Percentiles rank a stretch among this genome's conserved stretches.
Conservation (phyloP, 1,140 invertebrate species). For the Eupristina koningsbergeri region DNA sequence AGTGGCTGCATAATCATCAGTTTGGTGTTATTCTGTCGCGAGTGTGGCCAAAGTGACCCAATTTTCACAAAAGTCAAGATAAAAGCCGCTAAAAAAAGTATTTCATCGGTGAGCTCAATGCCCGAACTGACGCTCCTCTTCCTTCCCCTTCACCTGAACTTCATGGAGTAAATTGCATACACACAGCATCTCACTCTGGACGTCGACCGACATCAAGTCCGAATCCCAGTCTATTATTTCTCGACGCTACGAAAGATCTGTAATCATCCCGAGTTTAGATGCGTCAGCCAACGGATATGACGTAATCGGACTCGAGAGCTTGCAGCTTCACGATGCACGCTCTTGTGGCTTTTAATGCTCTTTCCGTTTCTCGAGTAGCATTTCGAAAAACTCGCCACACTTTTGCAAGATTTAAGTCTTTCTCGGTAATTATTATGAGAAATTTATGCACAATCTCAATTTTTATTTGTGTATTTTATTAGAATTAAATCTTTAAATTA, state of each 20-base stretch:
- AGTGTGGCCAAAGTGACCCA: neutral
- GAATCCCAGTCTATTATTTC: constrained; percentile 66
- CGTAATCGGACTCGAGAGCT: constrained; percentile 56
- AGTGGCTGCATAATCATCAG: neutral
- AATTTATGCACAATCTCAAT: too few relatives aligned
- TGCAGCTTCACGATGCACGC: neutral
- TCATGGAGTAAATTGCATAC: too few relatives aligned
- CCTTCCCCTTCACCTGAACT: neutral
- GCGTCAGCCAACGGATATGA: constrained; percentile 71
- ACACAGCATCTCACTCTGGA: too few relatives aligned
- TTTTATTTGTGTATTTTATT: too few relatives aligned
- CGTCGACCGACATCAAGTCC: too few relatives aligned
- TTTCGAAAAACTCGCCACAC: neutral
- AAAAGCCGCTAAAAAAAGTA: too few relatives aligned
- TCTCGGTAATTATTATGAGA: too few relatives aligned
- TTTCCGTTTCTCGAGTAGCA: neutral
- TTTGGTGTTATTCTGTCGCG: neutral
- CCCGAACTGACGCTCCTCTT: constrained; percentile 51
- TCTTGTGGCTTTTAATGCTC: neutral
- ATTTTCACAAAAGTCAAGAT: neutral
- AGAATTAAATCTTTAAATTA: too few relatives aligned
- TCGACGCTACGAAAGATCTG: constrained; percentile 71
- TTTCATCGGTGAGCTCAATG: neutral
- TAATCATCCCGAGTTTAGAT: constrained; percentile 67
- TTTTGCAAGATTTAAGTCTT: too few relatives aligned